Percentiles rank a stretch among this genome's conserved stretches.
Evolutionary conservation across 2,797 vertebrate species (phyloP).

Genomic region (Artibeus lituratus): DNA sequence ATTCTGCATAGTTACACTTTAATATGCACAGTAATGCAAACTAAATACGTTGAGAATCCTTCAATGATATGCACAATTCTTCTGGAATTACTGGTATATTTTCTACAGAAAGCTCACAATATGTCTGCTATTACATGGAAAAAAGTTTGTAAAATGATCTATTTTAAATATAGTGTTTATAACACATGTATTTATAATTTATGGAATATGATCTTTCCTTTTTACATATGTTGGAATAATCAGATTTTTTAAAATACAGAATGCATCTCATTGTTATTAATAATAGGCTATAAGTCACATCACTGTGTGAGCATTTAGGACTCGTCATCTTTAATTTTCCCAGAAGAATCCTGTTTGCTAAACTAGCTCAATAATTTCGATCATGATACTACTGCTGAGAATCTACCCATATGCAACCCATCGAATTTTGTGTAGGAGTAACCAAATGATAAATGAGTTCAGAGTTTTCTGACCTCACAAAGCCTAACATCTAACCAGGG

Average conservation of each 20-base stretch:
- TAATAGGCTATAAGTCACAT: background rate
- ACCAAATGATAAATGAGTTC: background rate
- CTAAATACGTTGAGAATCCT: constrained; percentile 47
- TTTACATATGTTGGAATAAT: background rate
- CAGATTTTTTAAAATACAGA: background rate
- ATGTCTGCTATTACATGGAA: background rate
- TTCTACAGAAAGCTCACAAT: background rate
- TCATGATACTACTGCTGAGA: background rate
- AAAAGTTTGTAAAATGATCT: background rate
- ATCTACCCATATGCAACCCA: background rate
- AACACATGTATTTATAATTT: background rate
- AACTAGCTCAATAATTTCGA: background rate
- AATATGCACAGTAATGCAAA: constrained; percentile 62
- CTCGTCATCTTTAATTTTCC: background rate
- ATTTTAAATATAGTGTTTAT: background rate
- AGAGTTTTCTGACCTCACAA: background rate
- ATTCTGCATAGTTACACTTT: constrained; percentile 61
- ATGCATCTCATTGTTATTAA: background rate
- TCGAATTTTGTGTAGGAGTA: background rate
- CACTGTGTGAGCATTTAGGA: background rate
- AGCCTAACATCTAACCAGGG: background rate
- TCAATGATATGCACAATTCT: background rate
- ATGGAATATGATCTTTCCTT: background rate
- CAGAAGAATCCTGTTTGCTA: background rate
- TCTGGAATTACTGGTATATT: background rate